Base-by-base conservation (phyloP, 2,888 invertebrate genomes). In the Ennomos quercinarius region DNA sequence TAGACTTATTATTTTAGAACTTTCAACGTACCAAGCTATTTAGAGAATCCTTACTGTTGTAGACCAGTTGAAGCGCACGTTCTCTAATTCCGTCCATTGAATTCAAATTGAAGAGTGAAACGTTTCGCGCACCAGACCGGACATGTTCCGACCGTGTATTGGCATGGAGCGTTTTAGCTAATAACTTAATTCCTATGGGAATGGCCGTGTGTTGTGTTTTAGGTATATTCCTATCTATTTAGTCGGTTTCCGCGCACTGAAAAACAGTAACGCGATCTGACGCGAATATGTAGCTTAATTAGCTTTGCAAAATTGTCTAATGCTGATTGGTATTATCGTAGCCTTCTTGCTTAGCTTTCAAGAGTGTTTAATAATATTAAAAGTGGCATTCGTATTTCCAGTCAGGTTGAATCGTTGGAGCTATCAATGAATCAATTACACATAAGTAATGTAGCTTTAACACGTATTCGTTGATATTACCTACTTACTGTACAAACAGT, bases 141-240 rank as follows among this genome's bases (percentile, higher is more conserved):
- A 74, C 80, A 74, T 67, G 74, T 77, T 73, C 79, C 76, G 71
- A 71, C 72, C 81, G 77, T 80, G 85, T 84, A 87, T 83, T 80
- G 82, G 80, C 76, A 80, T 79, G 76, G 79, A 77, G 78, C 83
- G 83, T 80, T 86, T 80, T 84, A 81, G 87, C 87, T 89, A 90
- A 91, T 90, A 91, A 87, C 90, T 87, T 89, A 90, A 90, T 88
- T 86, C 89, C 85, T 83, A 81, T 88, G 91, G 87, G 91, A 90
- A 84, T 76, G 74, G 71, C 73, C 86, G 87, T 78, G 81, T 89
- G 87, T 68, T 89, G 87, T 68, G 71, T 67, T 67, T 63, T 61
- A n/a, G n/a, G n/a, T n/a, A 69, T 57, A 43, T 50, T 43, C 36
- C 17, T 35, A n/a, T n/a, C 68, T 68, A 67, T 68, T 67, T 71